phyloP scores from a whole-genome alignment of 2,113 vertebrate species.

The Nymphicus hollandicus region DNA sequence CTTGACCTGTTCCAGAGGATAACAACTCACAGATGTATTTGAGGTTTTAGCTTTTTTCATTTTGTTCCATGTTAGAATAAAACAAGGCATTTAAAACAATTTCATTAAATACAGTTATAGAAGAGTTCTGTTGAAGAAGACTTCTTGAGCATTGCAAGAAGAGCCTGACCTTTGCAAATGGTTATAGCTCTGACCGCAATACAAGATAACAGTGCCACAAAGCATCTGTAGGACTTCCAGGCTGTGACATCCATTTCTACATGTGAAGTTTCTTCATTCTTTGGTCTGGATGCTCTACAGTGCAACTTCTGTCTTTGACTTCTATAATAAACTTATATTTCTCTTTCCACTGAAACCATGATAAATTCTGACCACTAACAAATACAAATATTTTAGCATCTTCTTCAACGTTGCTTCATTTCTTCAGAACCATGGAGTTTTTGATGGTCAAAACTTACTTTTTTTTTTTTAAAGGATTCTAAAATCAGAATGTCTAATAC shows the following conservation, averaged over 20 bases:
- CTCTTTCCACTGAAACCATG: not conserved
- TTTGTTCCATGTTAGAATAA: not conserved
- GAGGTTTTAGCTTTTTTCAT: not conserved
- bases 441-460: not conserved
- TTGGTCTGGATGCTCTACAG: not conserved
- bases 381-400: not conserved
- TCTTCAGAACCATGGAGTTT: not conserved
- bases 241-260: not conserved
- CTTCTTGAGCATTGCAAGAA: not conserved
- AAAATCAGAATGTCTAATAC: not conserved
- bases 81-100: not conserved
- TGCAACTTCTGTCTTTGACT: not conserved
- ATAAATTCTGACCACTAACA: not conserved
- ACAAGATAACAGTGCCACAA: not conserved
- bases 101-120: not conserved
- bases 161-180: not conserved
- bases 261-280: not conserved
- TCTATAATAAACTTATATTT: not conserved
- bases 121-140: not conserved
- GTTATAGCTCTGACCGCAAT: not conserved
- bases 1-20: conserved; percentile 7
- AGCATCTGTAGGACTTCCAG: not conserved
- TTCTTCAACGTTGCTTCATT: not conserved
- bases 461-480: not conserved
- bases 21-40: conserved; percentile 35